These are phyloP conservation scores for Cephalopterus ornatus DNA, from an alignment of 2,113 vertebrate species.

Conservation along the genomic window DNA sequence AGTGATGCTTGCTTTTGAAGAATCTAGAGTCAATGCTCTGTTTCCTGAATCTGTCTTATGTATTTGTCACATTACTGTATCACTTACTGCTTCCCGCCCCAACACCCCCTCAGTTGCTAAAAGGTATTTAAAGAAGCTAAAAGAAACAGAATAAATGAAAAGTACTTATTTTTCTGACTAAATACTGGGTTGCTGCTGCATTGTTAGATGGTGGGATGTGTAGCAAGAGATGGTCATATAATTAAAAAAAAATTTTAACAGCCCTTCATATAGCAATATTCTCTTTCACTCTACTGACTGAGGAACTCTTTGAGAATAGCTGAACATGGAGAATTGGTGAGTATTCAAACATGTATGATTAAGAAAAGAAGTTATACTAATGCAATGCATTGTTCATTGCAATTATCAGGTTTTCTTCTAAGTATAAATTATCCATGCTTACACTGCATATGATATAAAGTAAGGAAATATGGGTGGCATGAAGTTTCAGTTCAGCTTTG, in stretches of 20 bases:
- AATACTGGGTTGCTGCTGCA: neutral
- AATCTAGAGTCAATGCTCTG: neutral
- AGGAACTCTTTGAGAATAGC: neutral
- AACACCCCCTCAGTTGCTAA: neutral
- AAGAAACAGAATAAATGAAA: neutral
- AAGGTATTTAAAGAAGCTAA: neutral
- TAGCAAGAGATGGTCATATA: neutral
- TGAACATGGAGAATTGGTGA: neutral
- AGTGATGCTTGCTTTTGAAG: neutral
- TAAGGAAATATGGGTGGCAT: neutral
- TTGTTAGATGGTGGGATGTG: neutral
- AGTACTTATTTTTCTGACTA: neutral
- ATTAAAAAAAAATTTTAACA: neutral
- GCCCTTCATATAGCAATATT: neutral
- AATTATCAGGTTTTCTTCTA: slow-evolving; percentile 1
- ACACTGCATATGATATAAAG: neutral
- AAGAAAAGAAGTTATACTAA: neutral
- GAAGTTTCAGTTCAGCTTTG: neutral
- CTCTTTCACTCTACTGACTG: neutral
- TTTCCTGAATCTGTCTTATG: neutral
- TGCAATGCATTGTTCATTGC: neutral
- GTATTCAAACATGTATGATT: neutral
- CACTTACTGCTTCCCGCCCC: neutral
- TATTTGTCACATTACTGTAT: neutral
- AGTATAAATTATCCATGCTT: neutral